Percentiles rank a stretch among this genome's conserved stretches.
Evolutionary conservation across 2,113 vertebrate genomes (phyloP).

Genomic region (Myocastor coypus): DNA sequence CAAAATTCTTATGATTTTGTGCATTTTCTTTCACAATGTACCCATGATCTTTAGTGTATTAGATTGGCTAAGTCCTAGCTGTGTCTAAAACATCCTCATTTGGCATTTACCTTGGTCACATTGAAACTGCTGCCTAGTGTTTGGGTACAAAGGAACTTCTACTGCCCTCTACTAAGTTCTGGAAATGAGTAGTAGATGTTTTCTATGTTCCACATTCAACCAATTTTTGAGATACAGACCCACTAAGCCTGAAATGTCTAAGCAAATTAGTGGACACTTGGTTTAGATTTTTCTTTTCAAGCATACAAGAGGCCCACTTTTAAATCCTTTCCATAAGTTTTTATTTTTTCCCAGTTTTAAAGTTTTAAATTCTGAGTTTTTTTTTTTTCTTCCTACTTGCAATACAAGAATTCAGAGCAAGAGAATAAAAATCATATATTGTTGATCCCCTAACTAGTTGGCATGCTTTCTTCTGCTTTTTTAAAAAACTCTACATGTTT

Average conservation of each 20-base stretch:
- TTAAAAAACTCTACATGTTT: no score
- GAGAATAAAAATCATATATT: conserved; percentile 85
- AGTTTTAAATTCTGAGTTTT: conserved; percentile 58
- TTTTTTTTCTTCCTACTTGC: conserved; percentile 60
- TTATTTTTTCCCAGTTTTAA: conserved; percentile 13
- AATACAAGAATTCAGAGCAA: conserved; percentile 73
- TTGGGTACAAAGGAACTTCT: neutral
- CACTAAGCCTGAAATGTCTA: conserved; percentile 45
- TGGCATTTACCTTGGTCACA: no score
- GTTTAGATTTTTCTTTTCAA: conserved; percentile 4
- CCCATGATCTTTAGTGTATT: no score
- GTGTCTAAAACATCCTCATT: no score
- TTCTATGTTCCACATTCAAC: conserved; percentile 33
- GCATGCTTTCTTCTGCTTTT: no score
- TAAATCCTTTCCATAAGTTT: neutral
- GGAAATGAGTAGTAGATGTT: conserved; percentile 81
- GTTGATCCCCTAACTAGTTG: conserved; percentile 50
- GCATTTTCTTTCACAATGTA: no score
- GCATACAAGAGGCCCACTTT: conserved; percentile 64
- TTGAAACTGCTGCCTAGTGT: no score
- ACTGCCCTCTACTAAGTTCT: conserved; percentile 79
- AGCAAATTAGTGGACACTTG: no score
- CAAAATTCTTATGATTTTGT: no score
- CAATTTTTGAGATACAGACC: conserved; percentile 32
- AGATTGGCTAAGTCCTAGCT: no score